Percentiles rank a stretch among this genome's conserved stretches.
These are phyloP conservation scores for Chaetura pelagica DNA, from an alignment of 2,113 vertebrate genomes.

Conservation along the genomic window DNA sequence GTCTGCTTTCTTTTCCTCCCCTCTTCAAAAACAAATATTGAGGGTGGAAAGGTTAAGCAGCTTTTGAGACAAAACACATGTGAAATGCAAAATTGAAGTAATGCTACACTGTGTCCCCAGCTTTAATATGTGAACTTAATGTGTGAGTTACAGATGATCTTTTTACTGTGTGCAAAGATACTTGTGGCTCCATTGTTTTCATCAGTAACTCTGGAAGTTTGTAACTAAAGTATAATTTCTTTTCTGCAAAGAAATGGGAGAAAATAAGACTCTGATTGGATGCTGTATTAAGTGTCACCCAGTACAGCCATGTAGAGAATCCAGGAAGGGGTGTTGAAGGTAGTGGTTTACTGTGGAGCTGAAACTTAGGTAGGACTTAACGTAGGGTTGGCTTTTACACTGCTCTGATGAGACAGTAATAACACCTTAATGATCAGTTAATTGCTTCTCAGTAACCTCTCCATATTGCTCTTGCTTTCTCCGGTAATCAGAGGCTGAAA, in stretches of 20 bases:
- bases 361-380: neutral
- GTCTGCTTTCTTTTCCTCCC: slow-evolving; percentile 9
- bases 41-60: slow-evolving; percentile 27
- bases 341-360: neutral
- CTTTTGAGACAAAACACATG: slow-evolving; percentile 9
- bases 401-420: neutral
- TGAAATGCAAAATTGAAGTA: slow-evolving; percentile 9
- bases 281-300: neutral
- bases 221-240: neutral
- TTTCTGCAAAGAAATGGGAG: neutral
- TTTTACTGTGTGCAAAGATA: neutral
- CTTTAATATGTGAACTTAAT: neutral
- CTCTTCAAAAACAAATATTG: slow-evolving; percentile 10
- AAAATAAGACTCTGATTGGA: neutral
- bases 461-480: neutral
- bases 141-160: neutral
- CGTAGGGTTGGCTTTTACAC: neutral
- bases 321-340: neutral
- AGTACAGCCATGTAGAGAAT: neutral
- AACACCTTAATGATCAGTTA: neutral
- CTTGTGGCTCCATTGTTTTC: neutral
- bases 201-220: neutral
- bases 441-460: neutral
- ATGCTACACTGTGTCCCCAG: neutral
- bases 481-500: neutral